A percentile compares a stretch with the other conserved stretches of the same genome.
phyloP scores from a whole-genome alignment of 2,797 vertebrate species.

The Coendou prehensilis region DNA sequence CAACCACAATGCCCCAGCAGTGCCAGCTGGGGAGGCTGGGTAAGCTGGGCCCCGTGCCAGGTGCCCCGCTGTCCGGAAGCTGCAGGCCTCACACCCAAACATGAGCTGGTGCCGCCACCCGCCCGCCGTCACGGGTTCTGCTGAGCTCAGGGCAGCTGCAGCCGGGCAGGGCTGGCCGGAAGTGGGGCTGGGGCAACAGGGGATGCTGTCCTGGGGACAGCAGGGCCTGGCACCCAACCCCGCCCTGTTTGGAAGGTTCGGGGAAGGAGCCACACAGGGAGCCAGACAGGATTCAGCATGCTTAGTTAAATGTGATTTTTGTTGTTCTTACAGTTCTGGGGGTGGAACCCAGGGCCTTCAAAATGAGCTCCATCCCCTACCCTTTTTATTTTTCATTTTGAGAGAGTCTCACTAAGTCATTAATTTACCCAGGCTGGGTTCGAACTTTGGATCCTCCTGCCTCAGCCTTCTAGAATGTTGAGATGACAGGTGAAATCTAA shows the following conservation, averaged over 20 bases:
- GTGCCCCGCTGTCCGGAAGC: slow-evolving; percentile 71
- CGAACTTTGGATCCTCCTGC: neutral
- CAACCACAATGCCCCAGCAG: neutral
- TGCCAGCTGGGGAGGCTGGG: slow-evolving; percentile 38
- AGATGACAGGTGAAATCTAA: neutral
- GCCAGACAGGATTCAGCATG: neutral
- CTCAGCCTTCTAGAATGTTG: neutral
- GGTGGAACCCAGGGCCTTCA: neutral
- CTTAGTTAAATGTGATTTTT: neutral
- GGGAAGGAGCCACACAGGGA: neutral
- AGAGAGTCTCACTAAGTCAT: neutral
- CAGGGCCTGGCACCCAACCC: slow-evolving; percentile 74
- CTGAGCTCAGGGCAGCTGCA: slow-evolving; percentile 84
- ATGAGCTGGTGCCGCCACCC: slow-evolving; percentile 82
- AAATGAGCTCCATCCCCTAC: neutral
- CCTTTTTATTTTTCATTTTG: neutral
- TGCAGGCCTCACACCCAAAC: slow-evolving; percentile 69
- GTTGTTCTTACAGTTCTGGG: neutral
- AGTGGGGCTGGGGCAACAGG: neutral
- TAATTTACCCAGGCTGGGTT: neutral
- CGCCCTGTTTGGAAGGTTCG: neutral
- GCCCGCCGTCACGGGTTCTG: slow-evolving; percentile 80
- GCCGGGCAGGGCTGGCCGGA: neutral
- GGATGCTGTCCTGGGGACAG: slow-evolving; percentile 14
- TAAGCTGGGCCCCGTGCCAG: slow-evolving; percentile 74